phyloP scores from a whole-genome alignment of 2,888 invertebrate genomes.

The Eumacrocentrus americanus region DNA sequence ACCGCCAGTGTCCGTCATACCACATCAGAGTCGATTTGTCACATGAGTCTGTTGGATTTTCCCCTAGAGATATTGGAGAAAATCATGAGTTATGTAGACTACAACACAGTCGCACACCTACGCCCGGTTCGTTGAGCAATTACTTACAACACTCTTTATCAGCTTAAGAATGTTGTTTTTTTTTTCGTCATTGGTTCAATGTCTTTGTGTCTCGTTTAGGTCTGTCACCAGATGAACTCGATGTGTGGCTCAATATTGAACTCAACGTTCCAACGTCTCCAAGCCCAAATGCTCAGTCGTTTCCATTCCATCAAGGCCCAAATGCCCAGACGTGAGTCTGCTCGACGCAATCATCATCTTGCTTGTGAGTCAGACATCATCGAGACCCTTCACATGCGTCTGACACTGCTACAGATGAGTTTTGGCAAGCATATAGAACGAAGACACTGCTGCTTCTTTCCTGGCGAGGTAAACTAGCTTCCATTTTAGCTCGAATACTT shows the following conservation, averaged over 20 bases:
- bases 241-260: constrained; percentile 81
- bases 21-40: constrained; percentile 38
- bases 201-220: too few relatives aligned
- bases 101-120: constrained; percentile 78
- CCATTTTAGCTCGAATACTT: neutral
- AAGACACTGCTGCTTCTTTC: constrained; percentile 92
- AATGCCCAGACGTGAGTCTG: constrained; percentile 91
- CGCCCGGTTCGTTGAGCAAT: constrained; percentile 71
- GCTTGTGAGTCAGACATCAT: constrained; percentile 93
- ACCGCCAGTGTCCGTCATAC: constrained; percentile 41
- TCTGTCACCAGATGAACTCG: constrained; percentile 80
- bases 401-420: constrained; percentile 90
- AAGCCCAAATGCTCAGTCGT: constrained; percentile 82
- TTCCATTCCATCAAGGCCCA: constrained; percentile 88
- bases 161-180: constrained; percentile 3
- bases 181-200: constrained; percentile 9
- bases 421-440: constrained; percentile 94
- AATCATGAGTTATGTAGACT: constrained; percentile 76
- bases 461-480: constrained; percentile 77
- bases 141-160: constrained; percentile 3
- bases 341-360: constrained; percentile 85
- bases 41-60: constrained; percentile 70
- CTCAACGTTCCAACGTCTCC: constrained; percentile 83
- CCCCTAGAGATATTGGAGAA: constrained; percentile 83
- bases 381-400: constrained; percentile 90